phyloP scores from a whole-genome alignment of 2,888 invertebrate species.

The Xiphydria camelus region DNA sequence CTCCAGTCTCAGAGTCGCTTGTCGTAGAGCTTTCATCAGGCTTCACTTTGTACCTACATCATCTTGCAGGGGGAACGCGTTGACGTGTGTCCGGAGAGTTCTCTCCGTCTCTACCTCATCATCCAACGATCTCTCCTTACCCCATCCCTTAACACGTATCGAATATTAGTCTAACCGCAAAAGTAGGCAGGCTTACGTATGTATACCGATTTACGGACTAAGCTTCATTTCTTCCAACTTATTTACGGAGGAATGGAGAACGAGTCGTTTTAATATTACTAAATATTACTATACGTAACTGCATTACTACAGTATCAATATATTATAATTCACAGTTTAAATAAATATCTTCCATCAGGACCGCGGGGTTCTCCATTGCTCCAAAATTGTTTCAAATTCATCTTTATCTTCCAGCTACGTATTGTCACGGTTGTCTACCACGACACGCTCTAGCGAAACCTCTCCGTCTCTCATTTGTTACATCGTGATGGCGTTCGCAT shows the following conservation, averaged over 20 bases:
- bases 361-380: background rate
- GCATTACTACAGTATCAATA: too few relatives aligned
- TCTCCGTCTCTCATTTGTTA: slow-evolving; percentile 19
- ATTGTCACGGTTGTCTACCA: slow-evolving; percentile 3
- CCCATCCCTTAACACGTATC: slow-evolving; percentile 13
- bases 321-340: too few relatives aligned
- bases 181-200: slow-evolving; percentile 13
- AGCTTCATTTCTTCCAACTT: background rate
- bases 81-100: slow-evolving; percentile 13
- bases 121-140: slow-evolving; percentile 1
- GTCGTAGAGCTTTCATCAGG: slow-evolving; percentile 13
- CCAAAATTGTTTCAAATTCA: slow-evolving; percentile 5
- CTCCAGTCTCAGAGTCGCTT: background rate
- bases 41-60: slow-evolving; percentile 11
- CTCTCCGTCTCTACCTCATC: slow-evolving; percentile 8
- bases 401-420: slow-evolving; percentile 10
- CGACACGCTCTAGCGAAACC: slow-evolving; percentile 4
- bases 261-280: background rate
- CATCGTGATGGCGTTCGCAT: slow-evolving; percentile 14
- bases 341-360: too few relatives aligned
- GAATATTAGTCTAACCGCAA: slow-evolving; percentile 13
- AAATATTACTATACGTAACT: too few relatives aligned
- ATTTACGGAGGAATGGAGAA: background rate
- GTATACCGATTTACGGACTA: slow-evolving; percentile 1
- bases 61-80: slow-evolving; percentile 12